Evolutionary conservation across 1,140 invertebrate species (phyloP), one percentile per base, ranked within the genome.

Genomic region (Caerostris darwini): DNA sequence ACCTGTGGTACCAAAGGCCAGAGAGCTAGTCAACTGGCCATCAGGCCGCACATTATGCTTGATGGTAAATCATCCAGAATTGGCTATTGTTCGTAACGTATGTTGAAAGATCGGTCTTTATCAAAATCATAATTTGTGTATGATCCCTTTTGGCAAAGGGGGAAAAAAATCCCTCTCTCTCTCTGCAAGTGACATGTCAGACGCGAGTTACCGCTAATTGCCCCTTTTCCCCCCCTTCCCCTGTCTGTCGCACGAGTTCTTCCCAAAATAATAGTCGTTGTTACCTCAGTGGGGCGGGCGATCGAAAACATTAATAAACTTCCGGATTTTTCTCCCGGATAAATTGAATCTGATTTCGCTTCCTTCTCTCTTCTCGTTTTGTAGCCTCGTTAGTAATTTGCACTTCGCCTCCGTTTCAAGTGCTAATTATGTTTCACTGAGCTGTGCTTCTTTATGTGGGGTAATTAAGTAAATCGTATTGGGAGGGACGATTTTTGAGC

Each of bases 221-320:
- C 92, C 92, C 85, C 85, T 54, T 87, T 34, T 88, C 67, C 19
- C 77, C 17, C 17, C 53, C 77, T 67, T 59, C 67, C 58, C 69
- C 57, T 19, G 12, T 19, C 50, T n/a, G n/a, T n/a, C n/a, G n/a
- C n/a, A n/a, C n/a, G n/a, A n/a, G n/a, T n/a, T n/a, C n/a, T n/a
- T 92, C 90, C 77, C 17, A 92, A 92, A 92, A 92, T 92, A 92
- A 92, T 92, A 92, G 90, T 53, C n/a, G 58, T 77, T 77, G 57
- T 87, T 59, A 53, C 91, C 82, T 53, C 81, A 77, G 57, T 67
- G 50, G 7, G 53, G 10, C 50, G 34, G 7, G 81, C 82, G 92
- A 93, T 93, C 92, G 92, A 93, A 93, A 93, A 93, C 92, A 93
- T 93, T 93, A 93, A 93, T 93, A 93, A 93, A 93, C 85, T 93